phyloP scores from a whole-genome alignment of 1,140 invertebrate genomes.

The Pentalonia nigronervosa region DNA sequence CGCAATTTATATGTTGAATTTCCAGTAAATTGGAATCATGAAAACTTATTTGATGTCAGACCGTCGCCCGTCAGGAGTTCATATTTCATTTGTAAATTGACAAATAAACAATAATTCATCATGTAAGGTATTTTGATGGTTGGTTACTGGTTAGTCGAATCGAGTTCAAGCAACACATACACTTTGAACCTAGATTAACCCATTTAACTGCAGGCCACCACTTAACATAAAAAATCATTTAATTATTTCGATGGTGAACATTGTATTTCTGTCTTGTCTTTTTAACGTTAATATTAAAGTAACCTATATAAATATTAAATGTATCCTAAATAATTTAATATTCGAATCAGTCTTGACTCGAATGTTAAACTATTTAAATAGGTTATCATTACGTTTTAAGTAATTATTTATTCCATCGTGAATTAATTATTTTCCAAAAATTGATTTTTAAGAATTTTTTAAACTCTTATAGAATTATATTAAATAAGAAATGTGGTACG shows the following conservation, averaged over 20 bases:
- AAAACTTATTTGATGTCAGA: neutral
- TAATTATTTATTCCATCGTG: neutral
- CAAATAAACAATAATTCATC: neutral
- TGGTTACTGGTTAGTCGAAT: neutral
- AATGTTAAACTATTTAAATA: neutral
- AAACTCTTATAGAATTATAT: neutral
- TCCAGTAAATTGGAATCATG: neutral
- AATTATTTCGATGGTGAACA: neutral
- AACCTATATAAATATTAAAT: too few relatives aligned
- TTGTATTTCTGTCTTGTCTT: neutral
- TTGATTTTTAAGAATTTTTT: neutral
- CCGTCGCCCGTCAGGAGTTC: neutral
- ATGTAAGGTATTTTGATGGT: neutral
- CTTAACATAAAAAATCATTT: neutral
- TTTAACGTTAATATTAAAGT: neutral
- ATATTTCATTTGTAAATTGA: slow-evolving; percentile 3
- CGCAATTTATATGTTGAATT: neutral
- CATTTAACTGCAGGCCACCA: neutral
- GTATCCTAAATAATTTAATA: neutral
- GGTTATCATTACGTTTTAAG: neutral
- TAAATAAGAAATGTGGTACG: neutral
- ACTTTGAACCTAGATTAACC: neutral
- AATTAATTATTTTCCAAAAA: neutral
- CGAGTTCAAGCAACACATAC: neutral
- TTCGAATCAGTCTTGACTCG: neutral